Percentiles rank a stretch among this genome's conserved stretches.
These are phyloP conservation scores for Pterostichus madidus DNA, from an alignment of 2,888 invertebrate species.

Conservation along the genomic window DNA sequence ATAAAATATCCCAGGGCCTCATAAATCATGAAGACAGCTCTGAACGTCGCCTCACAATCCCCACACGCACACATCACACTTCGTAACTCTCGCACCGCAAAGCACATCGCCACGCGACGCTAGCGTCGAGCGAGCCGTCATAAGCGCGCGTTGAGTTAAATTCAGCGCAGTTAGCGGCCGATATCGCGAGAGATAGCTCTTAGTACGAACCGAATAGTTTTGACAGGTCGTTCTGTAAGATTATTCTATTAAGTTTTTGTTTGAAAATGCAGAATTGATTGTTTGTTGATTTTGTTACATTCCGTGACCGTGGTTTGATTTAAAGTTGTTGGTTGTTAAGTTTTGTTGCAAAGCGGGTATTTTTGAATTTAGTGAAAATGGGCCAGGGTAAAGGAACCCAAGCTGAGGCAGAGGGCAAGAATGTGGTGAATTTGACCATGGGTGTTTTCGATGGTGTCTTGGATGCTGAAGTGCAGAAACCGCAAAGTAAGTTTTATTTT, in stretches of 20 bases:
- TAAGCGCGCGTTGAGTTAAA: not conserved
- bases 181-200: too few relatives aligned
- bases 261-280: slow-evolving; percentile 18
- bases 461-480: slow-evolving; percentile 43
- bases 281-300: not conserved
- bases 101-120: not conserved
- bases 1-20: too few relatives aligned
- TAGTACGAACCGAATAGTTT: too few relatives aligned
- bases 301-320: not conserved
- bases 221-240: too few relatives aligned
- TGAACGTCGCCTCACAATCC: too few relatives aligned
- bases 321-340: too few relatives aligned
- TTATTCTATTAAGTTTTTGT: too few relatives aligned
- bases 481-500: slow-evolving; percentile 44
- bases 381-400: slow-evolving; percentile 57
- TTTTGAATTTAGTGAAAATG: slow-evolving; percentile 27
- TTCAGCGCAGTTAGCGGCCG: not conserved
- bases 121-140: not conserved
- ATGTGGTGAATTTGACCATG: not conserved
- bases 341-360: too few relatives aligned
- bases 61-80: too few relatives aligned
- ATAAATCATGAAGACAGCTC: too few relatives aligned
- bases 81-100: not conserved
- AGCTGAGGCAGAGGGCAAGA: slow-evolving; percentile 56
- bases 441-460: slow-evolving; percentile 38